Conservation (phyloP, 2,888 invertebrate genomes). For the Lepidonotus clava region DNA sequence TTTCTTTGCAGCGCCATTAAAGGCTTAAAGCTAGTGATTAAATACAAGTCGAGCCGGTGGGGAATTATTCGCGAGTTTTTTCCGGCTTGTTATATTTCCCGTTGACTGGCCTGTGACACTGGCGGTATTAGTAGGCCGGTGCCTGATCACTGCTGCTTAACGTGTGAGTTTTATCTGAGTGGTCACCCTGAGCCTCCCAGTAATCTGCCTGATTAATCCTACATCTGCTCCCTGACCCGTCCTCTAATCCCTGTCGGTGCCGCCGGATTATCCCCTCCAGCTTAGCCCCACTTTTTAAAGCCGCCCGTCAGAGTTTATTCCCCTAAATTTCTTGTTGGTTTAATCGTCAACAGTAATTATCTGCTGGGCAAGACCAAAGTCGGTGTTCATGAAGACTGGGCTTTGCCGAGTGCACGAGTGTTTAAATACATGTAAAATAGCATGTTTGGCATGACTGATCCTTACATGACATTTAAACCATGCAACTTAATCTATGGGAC, state of each 20-base stretch:
- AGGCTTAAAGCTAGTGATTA: constrained; percentile 48
- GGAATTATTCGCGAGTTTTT: neutral
- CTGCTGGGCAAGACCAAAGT: neutral
- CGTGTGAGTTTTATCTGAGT: constrained; percentile 10
- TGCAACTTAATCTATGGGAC: too few species aligned
- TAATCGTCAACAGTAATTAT: neutral
- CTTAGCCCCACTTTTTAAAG: too few species aligned
- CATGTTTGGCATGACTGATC: neutral
- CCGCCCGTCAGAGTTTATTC: neutral
- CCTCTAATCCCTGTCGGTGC: neutral
- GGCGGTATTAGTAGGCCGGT: neutral
- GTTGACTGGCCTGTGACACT: too few species aligned
- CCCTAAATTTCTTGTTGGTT: neutral
- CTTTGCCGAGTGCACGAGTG: neutral
- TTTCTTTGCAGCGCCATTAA: constrained; percentile 22
- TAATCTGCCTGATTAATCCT: constrained; percentile 6
- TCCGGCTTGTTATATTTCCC: too few species aligned
- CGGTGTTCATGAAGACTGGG: neutral
- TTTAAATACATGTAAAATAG: neutral
- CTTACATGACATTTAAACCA: too few species aligned
- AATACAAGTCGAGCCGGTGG: constrained; percentile 12
- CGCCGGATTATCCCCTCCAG: neutral
- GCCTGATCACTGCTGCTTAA: neutral
- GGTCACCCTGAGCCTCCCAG: neutral
- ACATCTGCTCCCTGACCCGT: neutral